Conservation (phyloP, 2,888 invertebrate species). For the Magallana nippona region DNA sequence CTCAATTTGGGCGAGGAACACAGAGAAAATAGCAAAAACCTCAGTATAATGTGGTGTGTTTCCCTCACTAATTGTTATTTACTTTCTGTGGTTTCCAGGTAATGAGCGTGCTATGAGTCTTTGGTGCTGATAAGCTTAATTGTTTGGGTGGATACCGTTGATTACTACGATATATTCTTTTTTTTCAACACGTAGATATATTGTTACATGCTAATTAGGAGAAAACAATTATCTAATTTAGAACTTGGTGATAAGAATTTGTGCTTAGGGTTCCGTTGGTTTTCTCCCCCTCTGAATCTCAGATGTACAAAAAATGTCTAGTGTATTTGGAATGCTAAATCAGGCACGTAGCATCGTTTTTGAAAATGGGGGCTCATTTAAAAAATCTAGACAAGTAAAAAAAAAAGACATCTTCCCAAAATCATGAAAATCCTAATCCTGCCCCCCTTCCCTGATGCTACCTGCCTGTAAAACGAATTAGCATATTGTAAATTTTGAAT, state of each 20-base stretch:
- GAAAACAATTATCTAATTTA: background rate
- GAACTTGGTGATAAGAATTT: background rate
- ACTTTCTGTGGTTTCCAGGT: conserved; percentile 4
- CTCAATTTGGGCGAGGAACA: conserved; percentile 25
- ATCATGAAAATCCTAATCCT: too few species aligned
- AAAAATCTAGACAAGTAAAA: too few species aligned
- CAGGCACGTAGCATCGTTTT: too few species aligned
- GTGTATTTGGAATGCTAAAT: too few species aligned
- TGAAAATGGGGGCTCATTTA: too few species aligned
- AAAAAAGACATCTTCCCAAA: too few species aligned
- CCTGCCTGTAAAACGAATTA: too few species aligned
- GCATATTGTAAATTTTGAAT: background rate
- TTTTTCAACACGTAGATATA: background rate
- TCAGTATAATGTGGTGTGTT: conserved; percentile 11
- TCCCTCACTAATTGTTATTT: conserved; percentile 24
- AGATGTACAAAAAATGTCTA: too few species aligned
- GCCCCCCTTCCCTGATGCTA: too few species aligned
- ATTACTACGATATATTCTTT: background rate
- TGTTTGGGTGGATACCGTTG: background rate
- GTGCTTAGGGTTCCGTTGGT: background rate
- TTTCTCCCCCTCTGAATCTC: background rate
- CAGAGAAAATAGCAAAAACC: conserved; percentile 11
- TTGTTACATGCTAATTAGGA: background rate
- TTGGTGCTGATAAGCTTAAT: background rate
- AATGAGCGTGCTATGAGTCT: conserved; percentile 12